Evolutionary conservation across 64 coral and sea anemone species (phyloP), one percentile per base, ranked within the genome.

Genomic region (Actinia equina): DNA sequence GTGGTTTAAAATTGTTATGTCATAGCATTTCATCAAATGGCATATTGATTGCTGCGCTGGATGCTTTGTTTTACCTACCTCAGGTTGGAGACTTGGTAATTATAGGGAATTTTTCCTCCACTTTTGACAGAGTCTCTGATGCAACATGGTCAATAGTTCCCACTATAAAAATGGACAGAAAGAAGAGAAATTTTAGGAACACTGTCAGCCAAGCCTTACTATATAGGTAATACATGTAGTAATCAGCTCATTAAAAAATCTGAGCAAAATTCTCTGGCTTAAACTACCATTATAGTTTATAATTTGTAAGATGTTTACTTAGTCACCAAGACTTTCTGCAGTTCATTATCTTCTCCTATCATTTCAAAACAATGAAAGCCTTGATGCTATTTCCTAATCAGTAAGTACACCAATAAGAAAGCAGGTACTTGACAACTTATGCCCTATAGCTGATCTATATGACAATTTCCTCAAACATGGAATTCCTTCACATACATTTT

Each of bases 51-150:
- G 30, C 30, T 37, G 30, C 1, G 30, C 30, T 37, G 30, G 30
- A 37, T 37, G 30, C 30, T 37, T 0, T 37, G 1, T 37, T 37
- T 37, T 37, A 49, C 76, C 65, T 43, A 98, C 96, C 96, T 98
- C 93, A 83, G 88, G 88, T 41, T 61, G 96, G 96, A 9, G 90
- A 87, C 85, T 98, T 95, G 20, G 87, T 92, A 77, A 98, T 98
- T 44, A 98, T 83, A 55, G 96, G 96, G 26, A 92, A 98, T 30
- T 92, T 98, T 85, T 98, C 96, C 23, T 98, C 96, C 81, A 94
- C 93, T 62, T 92, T 95, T 5, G 96, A 90, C 57, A 98, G 82
- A 17, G 96, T 98, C 43, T 92, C 93, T 2, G 89, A 90, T 13
- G 96, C 96, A 67, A 92, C 88, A 91, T 92, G 44, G 65, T 98